phyloP scores from a whole-genome alignment of 2,113 vertebrate species.

The Pholis gunnellus region DNA sequence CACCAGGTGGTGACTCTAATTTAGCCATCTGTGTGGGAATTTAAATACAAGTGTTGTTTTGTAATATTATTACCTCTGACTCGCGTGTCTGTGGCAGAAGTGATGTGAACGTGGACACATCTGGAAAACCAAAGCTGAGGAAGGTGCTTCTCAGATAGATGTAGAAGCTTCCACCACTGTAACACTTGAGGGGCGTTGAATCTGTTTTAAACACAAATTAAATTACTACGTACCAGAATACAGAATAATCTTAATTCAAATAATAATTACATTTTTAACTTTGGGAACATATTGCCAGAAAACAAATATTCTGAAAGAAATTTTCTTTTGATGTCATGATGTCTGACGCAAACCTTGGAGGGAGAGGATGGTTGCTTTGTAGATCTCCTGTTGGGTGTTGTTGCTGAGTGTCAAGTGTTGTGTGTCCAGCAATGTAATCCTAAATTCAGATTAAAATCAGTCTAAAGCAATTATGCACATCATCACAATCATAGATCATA shows the following conservation, averaged over 20 bases:
- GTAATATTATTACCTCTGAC: slow-evolving; percentile 49
- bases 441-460: slow-evolving; percentile 38
- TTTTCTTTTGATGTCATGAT: background rate
- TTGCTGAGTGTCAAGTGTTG: slow-evolving; percentile 42
- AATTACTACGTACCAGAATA: background rate
- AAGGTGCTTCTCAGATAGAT: slow-evolving; percentile 67
- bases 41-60: background rate
- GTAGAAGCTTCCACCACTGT: slow-evolving; percentile 67
- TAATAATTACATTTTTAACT: background rate
- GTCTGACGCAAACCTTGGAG: slow-evolving; percentile 51
- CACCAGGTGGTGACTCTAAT: background rate
- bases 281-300: background rate
- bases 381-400: slow-evolving; percentile 52
- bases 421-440: slow-evolving; percentile 51
- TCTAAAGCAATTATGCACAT: background rate
- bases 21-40: background rate
- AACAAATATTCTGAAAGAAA: background rate
- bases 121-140: slow-evolving; percentile 72
- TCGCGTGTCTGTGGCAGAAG: slow-evolving; percentile 55
- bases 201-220: slow-evolving; percentile 43
- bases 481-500: background rate
- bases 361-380: slow-evolving; percentile 29
- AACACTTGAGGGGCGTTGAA: slow-evolving; percentile 61
- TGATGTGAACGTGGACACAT: slow-evolving; percentile 62
- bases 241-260: background rate